Conservation (phyloP, 1,140 invertebrate genomes). For the Protaetia brevitarsis region DNA sequence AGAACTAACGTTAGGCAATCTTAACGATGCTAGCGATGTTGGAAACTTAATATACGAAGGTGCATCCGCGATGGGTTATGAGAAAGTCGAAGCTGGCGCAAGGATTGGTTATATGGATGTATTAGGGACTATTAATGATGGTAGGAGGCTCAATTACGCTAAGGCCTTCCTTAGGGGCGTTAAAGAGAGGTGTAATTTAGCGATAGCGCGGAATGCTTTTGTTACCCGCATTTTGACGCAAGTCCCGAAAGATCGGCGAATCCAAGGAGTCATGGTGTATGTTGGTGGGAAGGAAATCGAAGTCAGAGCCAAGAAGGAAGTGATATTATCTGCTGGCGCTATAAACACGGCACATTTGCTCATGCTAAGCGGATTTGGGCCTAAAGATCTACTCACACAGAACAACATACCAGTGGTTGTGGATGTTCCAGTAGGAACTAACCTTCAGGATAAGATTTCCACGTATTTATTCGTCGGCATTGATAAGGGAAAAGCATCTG, state of each 20-base stretch:
- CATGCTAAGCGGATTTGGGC: slow-evolving; percentile 76
- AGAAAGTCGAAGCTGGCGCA: slow-evolving; percentile 38
- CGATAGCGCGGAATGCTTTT: slow-evolving; percentile 60
- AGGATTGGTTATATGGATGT: slow-evolving; percentile 47
- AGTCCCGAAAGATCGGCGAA: slow-evolving; percentile 32
- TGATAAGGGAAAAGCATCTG: neutral
- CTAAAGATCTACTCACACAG: slow-evolving; percentile 54
- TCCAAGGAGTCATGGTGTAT: slow-evolving; percentile 49
- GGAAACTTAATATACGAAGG: slow-evolving; percentile 40
- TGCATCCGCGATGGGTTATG: slow-evolving; percentile 40
- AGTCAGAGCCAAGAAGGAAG: slow-evolving; percentile 58
- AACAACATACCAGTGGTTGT: slow-evolving; percentile 44
- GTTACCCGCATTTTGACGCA: slow-evolving; percentile 50
- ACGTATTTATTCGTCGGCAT: slow-evolving; percentile 12
- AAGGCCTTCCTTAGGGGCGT: slow-evolving; percentile 61
- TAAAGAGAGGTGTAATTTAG: slow-evolving; percentile 62
- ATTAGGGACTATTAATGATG: slow-evolving; percentile 47
- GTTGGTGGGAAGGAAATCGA: slow-evolving; percentile 44
- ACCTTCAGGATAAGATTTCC: slow-evolving; percentile 21
- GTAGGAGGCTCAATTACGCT: slow-evolving; percentile 62
- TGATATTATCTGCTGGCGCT: slow-evolving; percentile 68
- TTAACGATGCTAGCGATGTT: neutral
- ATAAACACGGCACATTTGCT: slow-evolving; percentile 76
- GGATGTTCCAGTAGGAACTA: slow-evolving; percentile 51
- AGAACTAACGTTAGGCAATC: neutral